These are phyloP conservation scores for Epizoanthus illoricatus DNA, from an alignment of 92 coral and sea anemone genomes.

Conservation along the genomic window DNA sequence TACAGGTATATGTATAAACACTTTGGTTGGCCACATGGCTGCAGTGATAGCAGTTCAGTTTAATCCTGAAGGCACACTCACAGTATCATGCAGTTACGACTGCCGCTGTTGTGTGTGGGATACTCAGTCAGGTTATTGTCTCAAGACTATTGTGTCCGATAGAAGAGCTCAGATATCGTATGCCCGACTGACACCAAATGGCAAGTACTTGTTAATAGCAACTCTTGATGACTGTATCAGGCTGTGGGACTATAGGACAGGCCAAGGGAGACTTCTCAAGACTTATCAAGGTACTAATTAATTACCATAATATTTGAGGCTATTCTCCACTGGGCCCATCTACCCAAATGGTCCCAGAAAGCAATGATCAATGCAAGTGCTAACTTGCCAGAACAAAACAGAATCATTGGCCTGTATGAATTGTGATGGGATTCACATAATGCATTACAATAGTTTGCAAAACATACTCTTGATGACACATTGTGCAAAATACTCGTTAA, in stretches of 20 bases:
- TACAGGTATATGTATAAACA: conserved; percentile 56
- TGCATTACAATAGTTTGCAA: too few relatives aligned
- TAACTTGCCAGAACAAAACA: too few relatives aligned
- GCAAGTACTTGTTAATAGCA: conserved; percentile 59
- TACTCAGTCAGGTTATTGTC: conserved; percentile 51
- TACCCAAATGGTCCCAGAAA: too few relatives aligned
- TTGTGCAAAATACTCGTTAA: too few relatives aligned
- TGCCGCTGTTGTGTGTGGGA: conserved; percentile 62
- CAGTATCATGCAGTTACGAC: conserved; percentile 55
- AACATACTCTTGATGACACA: too few relatives aligned
- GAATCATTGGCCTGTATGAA: too few relatives aligned
- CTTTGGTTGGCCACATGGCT: conserved; percentile 55
- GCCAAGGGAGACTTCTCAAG: conserved; percentile 56
- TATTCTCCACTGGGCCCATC: not conserved
- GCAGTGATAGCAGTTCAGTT: conserved; percentile 57
- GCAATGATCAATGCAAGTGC: too few relatives aligned
- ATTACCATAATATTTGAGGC: not conserved
- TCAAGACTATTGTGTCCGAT: conserved; percentile 39
- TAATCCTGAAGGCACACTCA: conserved; percentile 48
- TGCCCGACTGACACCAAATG: conserved; percentile 67
- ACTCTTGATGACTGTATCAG: conserved; percentile 54
- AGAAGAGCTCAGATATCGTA: conserved; percentile 48
- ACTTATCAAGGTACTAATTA: conserved; percentile 50
- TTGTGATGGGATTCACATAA: too few relatives aligned
- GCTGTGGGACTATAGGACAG: conserved; percentile 69